Evolutionary conservation across 1,140 invertebrate species (phyloP).

Genomic region (Aphis craccivora): DNA sequence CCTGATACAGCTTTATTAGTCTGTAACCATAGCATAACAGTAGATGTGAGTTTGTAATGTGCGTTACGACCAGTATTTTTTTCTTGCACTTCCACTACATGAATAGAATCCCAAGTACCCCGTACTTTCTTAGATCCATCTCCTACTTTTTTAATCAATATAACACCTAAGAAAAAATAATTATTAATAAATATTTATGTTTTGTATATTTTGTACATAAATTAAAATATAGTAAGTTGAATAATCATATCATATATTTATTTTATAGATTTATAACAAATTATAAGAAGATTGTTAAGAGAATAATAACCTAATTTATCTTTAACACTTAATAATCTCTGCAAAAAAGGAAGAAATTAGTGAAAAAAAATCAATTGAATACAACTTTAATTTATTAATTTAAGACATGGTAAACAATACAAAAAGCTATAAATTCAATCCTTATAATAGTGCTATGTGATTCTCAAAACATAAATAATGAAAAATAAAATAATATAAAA

Average conservation of each 20-base stretch:
- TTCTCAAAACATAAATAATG: no score
- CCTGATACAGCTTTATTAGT: slow-evolving; percentile 96
- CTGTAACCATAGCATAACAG: slow-evolving; percentile 99
- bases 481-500: no score
- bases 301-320: neutral
- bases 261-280: neutral
- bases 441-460: no score
- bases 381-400: no score
- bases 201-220: neutral
- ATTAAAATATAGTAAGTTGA: neutral
- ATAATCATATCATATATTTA: neutral
- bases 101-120: slow-evolving; percentile 99
- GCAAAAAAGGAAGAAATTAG: no score
- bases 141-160: slow-evolving; percentile 98
- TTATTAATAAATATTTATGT: neutral
- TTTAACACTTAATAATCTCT: neutral
- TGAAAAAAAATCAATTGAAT: no score
- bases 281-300: neutral
- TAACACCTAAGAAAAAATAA: slow-evolving; percentile 76
- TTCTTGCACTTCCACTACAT: slow-evolving; percentile 98
- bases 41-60: slow-evolving; percentile 99
- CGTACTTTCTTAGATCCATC: slow-evolving; percentile 97
- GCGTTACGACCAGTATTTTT: slow-evolving; percentile 92
- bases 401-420: no score
- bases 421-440: no score